Evolutionary conservation across 2,888 invertebrate species (phyloP), one percentile per base, ranked within the genome.

Genomic region (Anorthoa munda): DNA sequence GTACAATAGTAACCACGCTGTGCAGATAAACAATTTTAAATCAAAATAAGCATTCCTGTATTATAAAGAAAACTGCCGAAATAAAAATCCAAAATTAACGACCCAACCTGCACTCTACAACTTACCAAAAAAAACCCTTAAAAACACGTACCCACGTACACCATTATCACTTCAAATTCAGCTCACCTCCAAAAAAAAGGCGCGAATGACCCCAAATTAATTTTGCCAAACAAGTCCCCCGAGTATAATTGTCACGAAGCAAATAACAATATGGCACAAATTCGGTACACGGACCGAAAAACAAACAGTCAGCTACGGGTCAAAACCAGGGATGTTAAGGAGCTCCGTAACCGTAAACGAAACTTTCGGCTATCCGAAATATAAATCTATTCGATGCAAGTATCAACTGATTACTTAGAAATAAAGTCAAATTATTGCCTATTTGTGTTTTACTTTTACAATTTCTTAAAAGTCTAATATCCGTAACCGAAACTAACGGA

Each of bases 191-290:
- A 61, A 69, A 50, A 72, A 82, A 77, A 65, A 81, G 46, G 23
- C 46, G 5, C 11, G 48, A 70, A 74, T 70, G 21, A 67, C 58
- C 70, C 55, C 55, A 80, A 81, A 85, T 78, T 81, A 80, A 84
- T 82, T 82, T 68, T 50, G 11, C 39, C 75, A 72, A 71, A 85
- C 74, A 76, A 81, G 72, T 15, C 82, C 60, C 74, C 2, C 2
- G 72, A 39, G 82, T 56, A 73, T 75, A 77, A 84, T 77, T 80
- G 83, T 60, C 76, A 65, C 70, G 39, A 23, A 59, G 70, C 68
- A 79, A 79, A 81, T 72, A 81, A 82, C 79, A 75, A 79, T 82
- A 82, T 50, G 64, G 59, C 69, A 64, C 17, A 53, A 81, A 79
- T 75, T 72, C 58, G 65, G 67, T 18, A 70, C 70, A 70, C 66